Evolutionary conservation across 2,888 invertebrate genomes (phyloP).

Genomic region (Cephus spinipes): DNA sequence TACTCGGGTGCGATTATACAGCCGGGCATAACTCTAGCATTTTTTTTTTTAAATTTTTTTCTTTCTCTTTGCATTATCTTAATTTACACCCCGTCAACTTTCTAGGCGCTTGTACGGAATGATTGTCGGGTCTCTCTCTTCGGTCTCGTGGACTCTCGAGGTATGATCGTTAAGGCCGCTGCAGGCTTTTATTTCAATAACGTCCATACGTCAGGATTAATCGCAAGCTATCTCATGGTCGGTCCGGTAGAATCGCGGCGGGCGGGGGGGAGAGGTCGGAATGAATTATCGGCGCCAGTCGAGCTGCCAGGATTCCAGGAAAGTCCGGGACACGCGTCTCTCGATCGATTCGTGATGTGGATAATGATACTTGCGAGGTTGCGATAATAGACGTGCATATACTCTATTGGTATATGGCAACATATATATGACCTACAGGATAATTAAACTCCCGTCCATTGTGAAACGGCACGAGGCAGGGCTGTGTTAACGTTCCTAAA

Average conservation of each 20-base stretch:
- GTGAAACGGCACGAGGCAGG: neutral
- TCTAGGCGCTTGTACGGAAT: neutral
- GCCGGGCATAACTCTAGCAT: neutral
- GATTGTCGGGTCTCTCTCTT: neutral
- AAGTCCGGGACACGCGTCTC: neutral
- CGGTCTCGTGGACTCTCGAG: neutral
- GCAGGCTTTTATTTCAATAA: neutral
- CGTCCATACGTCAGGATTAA: neutral
- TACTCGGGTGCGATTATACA: neutral
- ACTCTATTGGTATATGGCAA: neutral
- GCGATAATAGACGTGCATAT: neutral
- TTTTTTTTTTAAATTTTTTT: neutral
- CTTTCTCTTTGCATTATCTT: neutral
- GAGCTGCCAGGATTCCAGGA: neutral
- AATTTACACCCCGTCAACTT: neutral
- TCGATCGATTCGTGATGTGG: neutral
- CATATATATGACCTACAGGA: neutral
- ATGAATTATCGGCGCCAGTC: slow-evolving; percentile 1
- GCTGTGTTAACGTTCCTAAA: neutral
- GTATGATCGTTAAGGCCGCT: neutral
- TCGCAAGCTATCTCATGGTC: neutral
- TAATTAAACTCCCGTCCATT: neutral
- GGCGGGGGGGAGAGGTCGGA: neutral
- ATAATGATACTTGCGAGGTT: neutral
- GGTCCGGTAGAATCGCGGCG: neutral